Conservation (phyloP, 2,888 invertebrate genomes). For the Drosophila falleni region DNA sequence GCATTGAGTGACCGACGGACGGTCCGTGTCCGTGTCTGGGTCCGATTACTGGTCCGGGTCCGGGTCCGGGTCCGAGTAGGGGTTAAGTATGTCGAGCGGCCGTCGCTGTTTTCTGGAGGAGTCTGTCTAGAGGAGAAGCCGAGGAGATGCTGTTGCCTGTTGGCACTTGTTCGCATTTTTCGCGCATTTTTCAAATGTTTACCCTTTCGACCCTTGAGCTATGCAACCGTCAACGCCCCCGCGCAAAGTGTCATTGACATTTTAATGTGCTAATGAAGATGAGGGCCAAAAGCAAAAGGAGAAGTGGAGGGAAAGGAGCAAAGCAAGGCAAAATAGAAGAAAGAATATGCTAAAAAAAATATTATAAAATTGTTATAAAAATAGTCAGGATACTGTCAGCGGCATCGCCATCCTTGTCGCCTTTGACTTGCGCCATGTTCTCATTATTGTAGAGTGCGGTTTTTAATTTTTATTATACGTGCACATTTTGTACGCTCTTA, state of each 20-base stretch:
- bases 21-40: constrained; percentile 1
- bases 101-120: constrained; percentile 45
- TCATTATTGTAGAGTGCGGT: constrained; percentile 55
- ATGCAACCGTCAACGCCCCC: constrained; percentile 36
- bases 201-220: constrained; percentile 61
- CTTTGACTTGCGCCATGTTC: constrained; percentile 43
- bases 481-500: constrained; percentile 32
- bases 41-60: not conserved
- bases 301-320: not conserved
- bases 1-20: constrained; percentile 57
- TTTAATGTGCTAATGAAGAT: constrained; percentile 82
- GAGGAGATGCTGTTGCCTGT: constrained; percentile 26
- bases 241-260: constrained; percentile 77
- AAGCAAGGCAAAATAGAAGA: constrained; percentile 4
- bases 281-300: constrained; percentile 58
- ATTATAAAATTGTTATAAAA: constrained; percentile 74
- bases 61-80: constrained; percentile 18
- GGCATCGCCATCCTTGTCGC: constrained; percentile 22
- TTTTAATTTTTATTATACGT: constrained; percentile 58
- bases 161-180: constrained; percentile 58
- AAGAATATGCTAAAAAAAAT: constrained; percentile 65
- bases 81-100: constrained; percentile 56
- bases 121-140: constrained; percentile 19
- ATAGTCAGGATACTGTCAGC: constrained; percentile 54
- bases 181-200: constrained; percentile 75